Conservation (phyloP, 2,113 vertebrate species). For the Catharus minimus region DNA sequence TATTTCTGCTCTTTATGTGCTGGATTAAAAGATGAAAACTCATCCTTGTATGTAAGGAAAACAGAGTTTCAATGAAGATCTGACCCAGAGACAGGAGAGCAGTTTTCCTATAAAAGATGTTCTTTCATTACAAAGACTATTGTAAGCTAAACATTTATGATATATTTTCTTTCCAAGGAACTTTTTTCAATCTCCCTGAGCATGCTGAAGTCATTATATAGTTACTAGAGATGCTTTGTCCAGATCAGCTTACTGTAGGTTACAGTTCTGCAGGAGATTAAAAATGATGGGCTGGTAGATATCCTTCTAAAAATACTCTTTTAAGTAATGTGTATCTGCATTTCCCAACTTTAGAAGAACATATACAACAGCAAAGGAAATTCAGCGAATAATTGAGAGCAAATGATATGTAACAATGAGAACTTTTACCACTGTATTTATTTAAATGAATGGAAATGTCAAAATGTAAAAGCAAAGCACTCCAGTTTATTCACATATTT, state of each 20-base stretch:
- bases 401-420: conserved; percentile 6
- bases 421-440: conserved; percentile 42
- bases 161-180: conserved; percentile 39
- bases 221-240: conserved; percentile 9
- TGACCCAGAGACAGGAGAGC: background rate
- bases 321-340: background rate
- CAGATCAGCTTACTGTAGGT: conserved; percentile 1
- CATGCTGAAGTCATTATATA: conserved; percentile 34
- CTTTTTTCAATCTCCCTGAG: conserved; percentile 4
- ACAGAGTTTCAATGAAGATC: conserved; percentile 5
- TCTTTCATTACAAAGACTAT: conserved; percentile 23
- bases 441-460: conserved; percentile 36
- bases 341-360: conserved; percentile 11
- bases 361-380: background rate
- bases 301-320: conserved; percentile 24
- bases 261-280: conserved; percentile 31
- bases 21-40: conserved; percentile 24
- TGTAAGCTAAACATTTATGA: conserved; percentile 33
- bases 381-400: conserved; percentile 10
- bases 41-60: conserved; percentile 22
- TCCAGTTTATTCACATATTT: conserved; percentile 47
- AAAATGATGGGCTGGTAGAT: conserved; percentile 3
- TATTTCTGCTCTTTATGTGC: background rate
- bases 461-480: conserved; percentile 30
- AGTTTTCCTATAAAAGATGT: conserved; percentile 13